phyloP scores from a whole-genome alignment of 2,888 invertebrate species.

The Drosophila prolongata region DNA sequence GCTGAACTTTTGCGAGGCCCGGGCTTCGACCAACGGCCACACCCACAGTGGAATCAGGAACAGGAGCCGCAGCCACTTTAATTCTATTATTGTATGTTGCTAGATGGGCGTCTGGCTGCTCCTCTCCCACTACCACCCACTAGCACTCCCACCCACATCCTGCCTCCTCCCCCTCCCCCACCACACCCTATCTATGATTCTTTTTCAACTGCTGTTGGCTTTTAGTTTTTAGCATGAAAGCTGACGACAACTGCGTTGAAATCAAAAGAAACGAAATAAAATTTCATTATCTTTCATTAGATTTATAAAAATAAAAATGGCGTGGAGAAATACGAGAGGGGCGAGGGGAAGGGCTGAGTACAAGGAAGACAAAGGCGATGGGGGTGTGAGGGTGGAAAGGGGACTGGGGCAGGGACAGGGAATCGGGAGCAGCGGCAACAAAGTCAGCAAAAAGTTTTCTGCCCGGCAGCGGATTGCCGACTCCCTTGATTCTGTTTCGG shows the following conservation, averaged over 20 bases:
- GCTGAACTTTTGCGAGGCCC: constrained; percentile 67
- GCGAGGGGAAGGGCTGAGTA: neutral
- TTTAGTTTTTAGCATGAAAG: constrained; percentile 66
- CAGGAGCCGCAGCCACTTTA: constrained; percentile 60
- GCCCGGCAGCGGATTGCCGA: constrained; percentile 53
- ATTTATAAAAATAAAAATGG: constrained; percentile 76
- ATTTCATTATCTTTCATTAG: constrained; percentile 80
- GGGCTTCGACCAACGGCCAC: constrained; percentile 25
- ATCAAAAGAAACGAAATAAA: constrained; percentile 75
- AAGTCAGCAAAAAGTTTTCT: constrained; percentile 65
- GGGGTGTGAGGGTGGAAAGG: neutral
- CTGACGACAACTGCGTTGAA: constrained; percentile 67
- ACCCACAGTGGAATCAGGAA: constrained; percentile 25
- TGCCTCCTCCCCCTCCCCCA: neutral
- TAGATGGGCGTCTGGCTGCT: constrained; percentile 21
- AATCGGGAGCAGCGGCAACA: constrained; percentile 44
- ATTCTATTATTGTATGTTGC: constrained; percentile 77
- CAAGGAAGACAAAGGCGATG: constrained; percentile 15
- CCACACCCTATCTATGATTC: constrained; percentile 46
- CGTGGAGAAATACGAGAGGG: constrained; percentile 28
- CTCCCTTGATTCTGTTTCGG: constrained; percentile 17
- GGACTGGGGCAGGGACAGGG: neutral
- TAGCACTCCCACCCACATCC: constrained; percentile 1
- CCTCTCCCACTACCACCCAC: neutral
- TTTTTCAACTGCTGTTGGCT: constrained; percentile 65